Evolutionary conservation across 2,797 vertebrate genomes (phyloP).

Genomic region (Peromyscus eremicus): DNA sequence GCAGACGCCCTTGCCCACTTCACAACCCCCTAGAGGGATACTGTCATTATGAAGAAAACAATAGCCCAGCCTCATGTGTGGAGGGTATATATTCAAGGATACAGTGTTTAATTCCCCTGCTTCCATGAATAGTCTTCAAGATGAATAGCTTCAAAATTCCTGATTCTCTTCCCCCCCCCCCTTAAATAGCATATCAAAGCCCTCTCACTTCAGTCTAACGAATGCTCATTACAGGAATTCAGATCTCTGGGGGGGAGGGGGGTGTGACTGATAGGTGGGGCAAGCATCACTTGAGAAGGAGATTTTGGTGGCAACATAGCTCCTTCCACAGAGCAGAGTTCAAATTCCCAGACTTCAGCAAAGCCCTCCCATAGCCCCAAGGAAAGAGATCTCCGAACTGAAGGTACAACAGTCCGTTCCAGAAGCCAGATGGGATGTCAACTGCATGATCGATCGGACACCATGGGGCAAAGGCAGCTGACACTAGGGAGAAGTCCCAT

Average conservation of each 20-base stretch:
- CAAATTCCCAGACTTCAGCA: not conserved
- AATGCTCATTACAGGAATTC: not conserved
- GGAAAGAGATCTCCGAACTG: not conserved
- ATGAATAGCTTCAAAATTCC: constrained; percentile 76
- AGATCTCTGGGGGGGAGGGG: too few species aligned
- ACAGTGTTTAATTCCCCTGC: constrained; percentile 73
- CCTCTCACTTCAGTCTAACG: not conserved
- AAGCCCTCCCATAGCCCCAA: not conserved
- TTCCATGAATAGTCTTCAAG: constrained; percentile 82
- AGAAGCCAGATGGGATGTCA: not conserved
- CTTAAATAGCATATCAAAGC: constrained; percentile 52
- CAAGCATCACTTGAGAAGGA: constrained; percentile 2
- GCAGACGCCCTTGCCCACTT: not conserved
- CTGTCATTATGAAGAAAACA: constrained; percentile 77
- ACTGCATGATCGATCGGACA: not conserved
- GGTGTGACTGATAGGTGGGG: not conserved
- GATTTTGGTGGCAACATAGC: not conserved
- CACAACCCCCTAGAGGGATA: constrained; percentile 55
- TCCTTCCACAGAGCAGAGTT: not conserved
- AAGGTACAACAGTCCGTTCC: not conserved
- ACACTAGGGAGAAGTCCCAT: not conserved
- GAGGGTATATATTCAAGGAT: constrained; percentile 64
- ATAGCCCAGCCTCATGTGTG: constrained; percentile 36
- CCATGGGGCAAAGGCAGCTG: not conserved
- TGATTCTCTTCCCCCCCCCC: constrained; percentile 23